Conservation (phyloP, 64 coral and sea anemone species). For the Catalaphyllia jardinei region DNA sequence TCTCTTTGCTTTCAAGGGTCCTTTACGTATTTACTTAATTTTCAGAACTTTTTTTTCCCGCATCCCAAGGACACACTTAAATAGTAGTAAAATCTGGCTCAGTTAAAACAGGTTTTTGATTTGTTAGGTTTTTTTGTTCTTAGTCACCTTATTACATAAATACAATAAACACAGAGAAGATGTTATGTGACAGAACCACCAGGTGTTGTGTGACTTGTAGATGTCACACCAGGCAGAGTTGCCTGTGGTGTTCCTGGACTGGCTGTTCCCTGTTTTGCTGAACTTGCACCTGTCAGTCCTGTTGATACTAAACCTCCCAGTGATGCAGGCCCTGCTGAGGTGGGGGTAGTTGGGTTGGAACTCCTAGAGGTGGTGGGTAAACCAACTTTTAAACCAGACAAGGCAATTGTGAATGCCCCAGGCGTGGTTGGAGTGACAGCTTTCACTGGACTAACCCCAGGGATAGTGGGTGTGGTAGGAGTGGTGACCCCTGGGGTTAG, state of each 20-base stretch:
- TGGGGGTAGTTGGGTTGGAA: constrained; percentile 11
- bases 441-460: constrained; percentile 54
- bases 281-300: not conserved
- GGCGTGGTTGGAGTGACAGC: constrained; percentile 17
- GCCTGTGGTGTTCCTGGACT: constrained; percentile 1
- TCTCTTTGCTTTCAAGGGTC: too few relatives aligned
- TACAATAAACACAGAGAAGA: not conserved
- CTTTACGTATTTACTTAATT: too few relatives aligned
- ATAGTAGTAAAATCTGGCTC: not conserved
- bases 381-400: constrained; percentile 25
- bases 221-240: not conserved
- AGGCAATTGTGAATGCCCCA: constrained; percentile 29
- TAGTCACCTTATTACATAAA: not conserved
- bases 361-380: constrained; percentile 43
- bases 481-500: constrained; percentile 26
- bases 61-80: not conserved
- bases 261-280: not conserved
- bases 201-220: constrained; percentile 22
- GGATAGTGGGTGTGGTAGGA: constrained; percentile 87
- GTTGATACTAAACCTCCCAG: not conserved
- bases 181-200: constrained; percentile 4
- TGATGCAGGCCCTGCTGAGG: not conserved
- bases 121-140: not conserved
- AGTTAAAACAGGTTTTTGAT: not conserved
- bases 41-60: too few relatives aligned